Conservation (phyloP, 2,888 invertebrate genomes). For the Drosophila prolongata region DNA sequence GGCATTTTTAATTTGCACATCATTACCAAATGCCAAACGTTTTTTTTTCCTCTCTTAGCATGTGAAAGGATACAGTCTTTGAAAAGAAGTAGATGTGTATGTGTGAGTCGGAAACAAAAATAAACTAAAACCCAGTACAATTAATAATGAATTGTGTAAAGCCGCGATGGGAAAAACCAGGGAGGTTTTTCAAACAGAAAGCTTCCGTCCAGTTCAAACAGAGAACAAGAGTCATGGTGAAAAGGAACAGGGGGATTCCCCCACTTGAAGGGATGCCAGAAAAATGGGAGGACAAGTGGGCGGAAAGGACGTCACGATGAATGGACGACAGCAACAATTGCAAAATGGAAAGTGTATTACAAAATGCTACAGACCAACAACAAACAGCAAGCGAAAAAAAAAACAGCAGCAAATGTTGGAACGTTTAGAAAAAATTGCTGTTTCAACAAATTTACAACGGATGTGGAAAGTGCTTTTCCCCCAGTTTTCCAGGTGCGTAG, state of each 20-base stretch:
- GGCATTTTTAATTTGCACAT: slow-evolving; percentile 76
- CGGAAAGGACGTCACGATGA: slow-evolving; percentile 50
- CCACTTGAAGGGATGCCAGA: slow-evolving; percentile 48
- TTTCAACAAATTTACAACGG: slow-evolving; percentile 80
- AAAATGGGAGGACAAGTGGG: slow-evolving; percentile 4
- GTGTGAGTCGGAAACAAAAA: slow-evolving; percentile 15
- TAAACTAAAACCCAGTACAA: slow-evolving; percentile 66
- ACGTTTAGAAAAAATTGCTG: slow-evolving; percentile 69
- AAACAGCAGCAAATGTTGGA: slow-evolving; percentile 11
- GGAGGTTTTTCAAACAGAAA: background rate
- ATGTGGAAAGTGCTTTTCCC: slow-evolving; percentile 65
- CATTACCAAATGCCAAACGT: slow-evolving; percentile 49
- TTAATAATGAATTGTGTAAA: slow-evolving; percentile 80
- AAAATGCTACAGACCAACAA: slow-evolving; percentile 62
- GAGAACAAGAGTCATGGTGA: slow-evolving; percentile 7
- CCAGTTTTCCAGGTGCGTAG: slow-evolving; percentile 43
- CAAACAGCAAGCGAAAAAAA: slow-evolving; percentile 57
- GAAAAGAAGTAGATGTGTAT: slow-evolving; percentile 1
- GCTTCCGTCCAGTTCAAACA: slow-evolving; percentile 59
- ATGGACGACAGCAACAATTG: slow-evolving; percentile 57
- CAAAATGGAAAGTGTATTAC: slow-evolving; percentile 72
- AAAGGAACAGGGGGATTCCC: slow-evolving; percentile 8
- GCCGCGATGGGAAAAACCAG: slow-evolving; percentile 49
- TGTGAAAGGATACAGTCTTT: slow-evolving; percentile 65
- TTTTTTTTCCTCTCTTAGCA: slow-evolving; percentile 35